Conservation (phyloP, 1,140 invertebrate species). For the Heliothis virescens region DNA sequence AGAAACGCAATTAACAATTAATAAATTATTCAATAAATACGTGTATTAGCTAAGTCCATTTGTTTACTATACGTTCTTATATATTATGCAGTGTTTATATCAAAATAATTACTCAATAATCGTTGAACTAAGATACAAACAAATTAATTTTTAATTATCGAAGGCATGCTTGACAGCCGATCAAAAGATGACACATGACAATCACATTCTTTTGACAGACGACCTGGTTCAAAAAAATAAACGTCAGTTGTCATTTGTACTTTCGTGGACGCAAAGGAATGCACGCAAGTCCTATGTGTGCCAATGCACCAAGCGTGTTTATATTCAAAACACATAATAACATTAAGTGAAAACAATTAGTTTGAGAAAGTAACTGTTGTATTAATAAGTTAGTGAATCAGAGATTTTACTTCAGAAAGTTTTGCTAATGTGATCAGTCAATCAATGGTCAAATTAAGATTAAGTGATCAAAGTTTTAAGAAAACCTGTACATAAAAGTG, state of each 20-base stretch:
- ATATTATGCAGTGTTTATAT: too few species aligned
- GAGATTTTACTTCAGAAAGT: not conserved
- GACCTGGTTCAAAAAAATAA: constrained; percentile 35
- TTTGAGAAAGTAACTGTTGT: constrained; percentile 30
- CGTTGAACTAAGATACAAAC: too few species aligned
- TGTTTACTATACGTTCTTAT: too few species aligned
- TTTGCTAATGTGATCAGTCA: too few species aligned
- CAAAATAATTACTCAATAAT: too few species aligned
- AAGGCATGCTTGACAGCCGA: not conserved
- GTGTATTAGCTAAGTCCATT: too few species aligned
- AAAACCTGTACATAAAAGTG: too few species aligned
- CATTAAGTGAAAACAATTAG: constrained; percentile 43
- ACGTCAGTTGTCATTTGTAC: constrained; percentile 27
- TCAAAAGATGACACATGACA: not conserved
- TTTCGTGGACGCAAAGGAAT: constrained; percentile 37
- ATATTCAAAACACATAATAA: constrained; percentile 10
- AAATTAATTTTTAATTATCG: not conserved
- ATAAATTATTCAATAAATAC: too few species aligned
- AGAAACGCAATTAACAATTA: too few species aligned
- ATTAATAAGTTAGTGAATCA: constrained; percentile 7
- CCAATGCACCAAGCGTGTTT: constrained; percentile 23
- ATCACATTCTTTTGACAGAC: constrained; percentile 1
- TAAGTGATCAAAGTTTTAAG: too few species aligned
- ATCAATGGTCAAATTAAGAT: too few species aligned
- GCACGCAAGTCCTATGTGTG: constrained; percentile 19